These are phyloP conservation scores for Graphium colonna DNA, from an alignment of 2,888 invertebrate genomes.

Conservation along the genomic window DNA sequence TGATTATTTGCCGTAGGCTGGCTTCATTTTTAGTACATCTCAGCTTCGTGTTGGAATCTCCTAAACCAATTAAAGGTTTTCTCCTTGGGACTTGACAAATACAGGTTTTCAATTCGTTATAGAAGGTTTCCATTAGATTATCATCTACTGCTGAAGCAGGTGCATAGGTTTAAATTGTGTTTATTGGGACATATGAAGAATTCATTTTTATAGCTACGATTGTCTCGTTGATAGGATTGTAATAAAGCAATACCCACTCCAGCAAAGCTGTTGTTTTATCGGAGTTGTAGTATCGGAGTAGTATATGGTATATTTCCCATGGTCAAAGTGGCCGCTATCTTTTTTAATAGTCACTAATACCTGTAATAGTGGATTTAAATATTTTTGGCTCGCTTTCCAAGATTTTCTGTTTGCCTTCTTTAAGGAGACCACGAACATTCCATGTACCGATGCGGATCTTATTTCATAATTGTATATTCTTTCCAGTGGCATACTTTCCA, in stretches of 20 bases:
- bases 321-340: conserved; percentile 15
- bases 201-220: not conserved
- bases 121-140: conserved; percentile 15
- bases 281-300: conserved; percentile 16
- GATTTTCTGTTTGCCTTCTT: conserved; percentile 5
- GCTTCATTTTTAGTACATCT: not conserved
- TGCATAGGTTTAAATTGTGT: conserved; percentile 20
- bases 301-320: conserved; percentile 16
- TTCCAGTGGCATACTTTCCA: conserved; percentile 4
- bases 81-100: conserved; percentile 13
- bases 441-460: conserved; percentile 3
- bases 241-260: conserved; percentile 23
- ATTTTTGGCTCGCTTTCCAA: conserved; percentile 16
- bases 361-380: conserved; percentile 9
- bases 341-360: conserved; percentile 21
- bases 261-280: conserved; percentile 1
- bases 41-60: no score
- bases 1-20: not conserved
- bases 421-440: not conserved
- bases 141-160: conserved; percentile 18
- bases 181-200: conserved; percentile 13
- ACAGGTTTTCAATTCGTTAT: conserved; percentile 11
- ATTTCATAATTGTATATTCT: conserved; percentile 1
- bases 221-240: no score
- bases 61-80: conserved; percentile 1